These are phyloP conservation scores for Knipowitschia caucasica DNA, from an alignment of 2,797 vertebrate genomes.

Conservation along the genomic window DNA sequence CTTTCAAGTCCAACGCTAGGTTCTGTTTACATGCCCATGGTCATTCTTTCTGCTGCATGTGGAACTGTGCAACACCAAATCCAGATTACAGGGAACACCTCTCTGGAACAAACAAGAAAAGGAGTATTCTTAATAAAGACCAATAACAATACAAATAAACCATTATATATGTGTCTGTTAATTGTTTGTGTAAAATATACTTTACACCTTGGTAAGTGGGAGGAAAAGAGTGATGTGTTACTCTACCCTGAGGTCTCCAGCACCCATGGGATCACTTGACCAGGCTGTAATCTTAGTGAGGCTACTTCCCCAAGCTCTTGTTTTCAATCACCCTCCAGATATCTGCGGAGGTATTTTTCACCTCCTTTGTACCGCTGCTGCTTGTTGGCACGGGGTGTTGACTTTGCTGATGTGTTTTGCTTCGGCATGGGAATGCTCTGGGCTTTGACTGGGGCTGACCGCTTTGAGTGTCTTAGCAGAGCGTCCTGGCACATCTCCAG, in stretches of 20 bases:
- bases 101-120: no score
- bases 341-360: conserved; percentile 47
- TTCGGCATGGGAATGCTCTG: conserved; percentile 58
- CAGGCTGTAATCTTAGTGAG: conserved; percentile 19
- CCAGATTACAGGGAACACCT: no score
- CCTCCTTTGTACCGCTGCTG: conserved; percentile 43
- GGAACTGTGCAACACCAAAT: no score
- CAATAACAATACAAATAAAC: no score
- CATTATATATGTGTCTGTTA: no score
- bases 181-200: not conserved
- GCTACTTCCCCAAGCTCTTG: conserved; percentile 26
- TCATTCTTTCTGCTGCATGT: no score
- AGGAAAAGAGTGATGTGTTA: conserved; percentile 41
- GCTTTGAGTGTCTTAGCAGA: conserved; percentile 49
- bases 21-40: no score
- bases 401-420: conserved; percentile 62
- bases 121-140: no score
- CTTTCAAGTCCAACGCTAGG: no score
- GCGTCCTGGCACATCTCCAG: conserved; percentile 53
- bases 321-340: conserved; percentile 45
- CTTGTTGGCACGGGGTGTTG: conserved; percentile 61
- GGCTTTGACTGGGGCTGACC: conserved; percentile 40
- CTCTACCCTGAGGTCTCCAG: conserved; percentile 31
- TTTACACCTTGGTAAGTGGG: conserved; percentile 28
- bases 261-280: conserved; percentile 39